Base-by-base conservation (phyloP, 2,888 invertebrate species). In the Octonoba sinensis region DNA sequence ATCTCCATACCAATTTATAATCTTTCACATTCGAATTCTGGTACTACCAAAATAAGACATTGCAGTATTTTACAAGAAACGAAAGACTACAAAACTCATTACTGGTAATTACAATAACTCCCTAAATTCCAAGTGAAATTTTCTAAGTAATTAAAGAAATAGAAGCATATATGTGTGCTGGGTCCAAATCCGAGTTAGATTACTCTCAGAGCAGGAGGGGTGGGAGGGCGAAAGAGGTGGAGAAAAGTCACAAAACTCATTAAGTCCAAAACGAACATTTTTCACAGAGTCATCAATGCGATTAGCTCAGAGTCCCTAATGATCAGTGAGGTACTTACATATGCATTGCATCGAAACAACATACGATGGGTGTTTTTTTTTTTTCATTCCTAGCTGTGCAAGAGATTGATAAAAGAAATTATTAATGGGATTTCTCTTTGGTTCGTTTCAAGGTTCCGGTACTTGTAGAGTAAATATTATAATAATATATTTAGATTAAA, bases 111-210 rank as follows among this genome's bases (percentile, higher is more conserved):
- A 67, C 64, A 70, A 70, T 70, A 69, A 76, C 69, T 62, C 67
- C 62, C 46, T 60, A 67, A 70, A 59, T 44, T 65, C 56, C 56
- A 24, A 15, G 20, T 24, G 69, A 76, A 69, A 69, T 62, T 76
- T 46, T 69, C 69, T 36, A 20, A 24, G 76, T 76, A 76, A 76
- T 76, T 76, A 76, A 76, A 76, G 76, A 70, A 76, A 69, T 62
- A 69, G 20, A 64, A 69, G 70, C 69, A 70, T 76, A 62, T 76
- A 36, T 36, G 36, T 36, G 36, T 36, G 11, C 36, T 36, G 36
- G 8, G 3, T 36, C 36, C 36, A 36, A 36, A 36, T 36, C 36
- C 36, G 36, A 36, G 36, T 36, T 36, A 36, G 36, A 36, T 36
- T 36, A 36, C 8, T 36, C 36, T 36, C 36, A 8, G 36, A 36